phyloP scores from a whole-genome alignment of 2,797 vertebrate species.

The Delichon dasypus region DNA sequence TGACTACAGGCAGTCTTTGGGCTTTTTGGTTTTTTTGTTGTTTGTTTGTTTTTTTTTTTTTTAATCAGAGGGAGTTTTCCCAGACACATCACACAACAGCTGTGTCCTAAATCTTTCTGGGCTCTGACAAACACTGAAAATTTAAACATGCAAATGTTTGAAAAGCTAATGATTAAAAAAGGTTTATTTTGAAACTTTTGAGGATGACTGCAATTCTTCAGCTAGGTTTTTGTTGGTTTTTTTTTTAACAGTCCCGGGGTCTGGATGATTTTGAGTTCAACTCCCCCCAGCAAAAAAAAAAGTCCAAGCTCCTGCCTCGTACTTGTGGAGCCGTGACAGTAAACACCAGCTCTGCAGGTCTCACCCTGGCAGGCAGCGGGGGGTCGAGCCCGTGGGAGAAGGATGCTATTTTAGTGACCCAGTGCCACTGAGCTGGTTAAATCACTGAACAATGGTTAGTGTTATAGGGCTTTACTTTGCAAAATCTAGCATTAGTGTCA shows the following conservation, averaged over 20 bases:
- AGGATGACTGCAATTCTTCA: conserved; percentile 2
- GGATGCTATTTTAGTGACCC: conserved; percentile 69
- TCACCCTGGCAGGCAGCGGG: conserved; percentile 37
- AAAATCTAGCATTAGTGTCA: conserved; percentile 63
- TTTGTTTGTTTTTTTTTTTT: background rate
- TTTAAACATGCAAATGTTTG: conserved; percentile 68
- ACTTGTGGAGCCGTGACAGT: background rate
- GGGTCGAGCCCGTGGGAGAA: conserved; percentile 50
- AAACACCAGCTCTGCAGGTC: conserved; percentile 2
- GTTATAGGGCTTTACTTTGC: conserved; percentile 65
- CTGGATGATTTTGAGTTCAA: background rate
- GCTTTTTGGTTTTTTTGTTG: background rate
- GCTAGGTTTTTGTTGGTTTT: background rate
- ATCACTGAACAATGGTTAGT: conserved; percentile 66
- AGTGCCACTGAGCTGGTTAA: conserved; percentile 70
- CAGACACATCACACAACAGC: conserved; percentile 51
- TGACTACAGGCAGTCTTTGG: background rate
- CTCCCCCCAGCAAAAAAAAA: background rate
- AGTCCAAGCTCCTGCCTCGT: background rate
- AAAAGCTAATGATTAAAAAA: conserved; percentile 71
- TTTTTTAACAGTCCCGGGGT: background rate
- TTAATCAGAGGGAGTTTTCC: conserved; percentile 45
- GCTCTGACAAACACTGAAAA: conserved; percentile 64
- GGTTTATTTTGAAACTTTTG: conserved; percentile 70
- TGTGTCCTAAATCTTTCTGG: conserved; percentile 64